These are phyloP conservation scores for Alligator sinensis DNA, from an alignment of 2,113 vertebrate species.

Conservation along the genomic window DNA sequence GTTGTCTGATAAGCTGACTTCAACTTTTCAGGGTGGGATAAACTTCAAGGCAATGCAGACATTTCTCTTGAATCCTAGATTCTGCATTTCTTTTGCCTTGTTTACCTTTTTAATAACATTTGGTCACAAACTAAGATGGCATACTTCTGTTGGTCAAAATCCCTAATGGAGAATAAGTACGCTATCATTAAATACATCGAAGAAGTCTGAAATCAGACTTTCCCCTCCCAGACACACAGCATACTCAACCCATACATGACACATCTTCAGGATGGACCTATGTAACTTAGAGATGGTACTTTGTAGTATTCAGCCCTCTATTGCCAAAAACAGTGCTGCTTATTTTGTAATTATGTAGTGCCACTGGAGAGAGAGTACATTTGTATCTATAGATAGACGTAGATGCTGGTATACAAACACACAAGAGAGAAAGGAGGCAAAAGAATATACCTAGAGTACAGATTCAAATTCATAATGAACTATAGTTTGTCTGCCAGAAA, in stretches of 20 bases:
- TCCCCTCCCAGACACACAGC: neutral
- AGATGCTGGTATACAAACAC: neutral
- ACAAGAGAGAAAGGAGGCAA: neutral
- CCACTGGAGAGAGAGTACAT: neutral
- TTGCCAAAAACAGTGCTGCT: neutral
- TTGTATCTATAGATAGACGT: neutral
- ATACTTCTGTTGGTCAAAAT: neutral
- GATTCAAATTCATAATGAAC: slow-evolving; percentile 58
- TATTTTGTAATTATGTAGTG: slow-evolving; percentile 19
- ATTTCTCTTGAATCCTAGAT: neutral
- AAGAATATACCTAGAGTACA: slow-evolving; percentile 19
- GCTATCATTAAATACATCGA: neutral
- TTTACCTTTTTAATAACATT: neutral
- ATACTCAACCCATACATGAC: neutral
- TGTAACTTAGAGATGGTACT: neutral
- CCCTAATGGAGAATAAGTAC: neutral
- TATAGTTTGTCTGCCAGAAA: slow-evolving; percentile 59
- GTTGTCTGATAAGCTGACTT: neutral
- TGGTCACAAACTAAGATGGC: neutral
- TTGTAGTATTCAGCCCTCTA: neutral
- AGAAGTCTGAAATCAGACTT: neutral
- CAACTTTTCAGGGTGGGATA: neutral
- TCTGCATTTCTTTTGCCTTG: neutral
- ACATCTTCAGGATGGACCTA: neutral
- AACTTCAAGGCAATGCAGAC: neutral